Base-by-base conservation (phyloP, 2,888 invertebrate species). In the Plagodis pulveraria region DNA sequence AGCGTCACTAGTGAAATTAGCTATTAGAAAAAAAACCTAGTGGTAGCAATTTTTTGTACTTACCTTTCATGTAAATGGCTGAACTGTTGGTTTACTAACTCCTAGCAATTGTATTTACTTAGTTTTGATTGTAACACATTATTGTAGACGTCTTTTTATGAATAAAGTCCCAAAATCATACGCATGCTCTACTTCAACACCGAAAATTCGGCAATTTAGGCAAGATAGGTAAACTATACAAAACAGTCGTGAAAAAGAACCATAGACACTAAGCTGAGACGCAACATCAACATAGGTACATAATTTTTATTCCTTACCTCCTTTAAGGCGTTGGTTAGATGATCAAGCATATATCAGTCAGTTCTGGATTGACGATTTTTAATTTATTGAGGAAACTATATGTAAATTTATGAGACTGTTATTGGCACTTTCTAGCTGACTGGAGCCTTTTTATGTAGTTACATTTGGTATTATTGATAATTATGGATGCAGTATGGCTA, bases 21-120 rank as follows among this genome's bases (percentile, higher is more conserved):
- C 72, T 76, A 73, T 68, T 70, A 76, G 56, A 80, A 76, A 79
- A n/a, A 91, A 86, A 90, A 91, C 86, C 78, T 78, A 74, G 76
- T 82, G 77, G 86, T 84, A 86, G 83, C 77, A 85, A 85, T 91
- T 92, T 92, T 92, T 92, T 92, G 87, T 87, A 87, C 91, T 91
- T 85, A 88, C 91, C 91, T 88, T 89, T 91, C 91, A 91, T 92
- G 91, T 92, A 92, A 92, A 91, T 92, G 91, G 91, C 89, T 91
- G 91, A 89, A 84, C 76, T 74, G 77, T 77, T 78, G 80, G 83
- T 87, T 78, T 77, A 76, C 66, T 67, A 71, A 73, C 77, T 76
- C 72, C 70, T 78, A 75, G 66, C 66, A 65, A 65, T 71, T 56
- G 68, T 78, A 71, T 65, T 65, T 63, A 74, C 70, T 80, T 77